These are phyloP conservation scores for Tapirus indicus DNA, from an alignment of 2,797 vertebrate genomes.

Conservation along the genomic window DNA sequence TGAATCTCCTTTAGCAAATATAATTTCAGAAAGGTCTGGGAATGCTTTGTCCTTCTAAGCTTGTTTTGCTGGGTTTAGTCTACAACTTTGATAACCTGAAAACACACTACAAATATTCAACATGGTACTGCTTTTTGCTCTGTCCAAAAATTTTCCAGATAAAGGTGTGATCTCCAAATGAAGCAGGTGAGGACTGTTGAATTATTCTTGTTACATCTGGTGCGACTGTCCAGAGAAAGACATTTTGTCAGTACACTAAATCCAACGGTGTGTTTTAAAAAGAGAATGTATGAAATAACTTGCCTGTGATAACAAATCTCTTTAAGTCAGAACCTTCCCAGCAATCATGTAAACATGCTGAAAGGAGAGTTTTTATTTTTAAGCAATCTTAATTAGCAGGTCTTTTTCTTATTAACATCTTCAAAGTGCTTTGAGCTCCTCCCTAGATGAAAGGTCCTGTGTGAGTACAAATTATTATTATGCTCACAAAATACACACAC, in stretches of 20 bases:
- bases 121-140: background rate
- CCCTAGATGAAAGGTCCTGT: slow-evolving; percentile 75
- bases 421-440: slow-evolving; percentile 79
- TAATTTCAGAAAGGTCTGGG: background rate
- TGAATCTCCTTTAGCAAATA: slow-evolving; percentile 51
- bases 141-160: background rate
- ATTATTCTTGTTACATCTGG: slow-evolving; percentile 30
- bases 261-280: slow-evolving; percentile 9
- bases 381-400: slow-evolving; percentile 77
- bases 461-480: slow-evolving; percentile 80
- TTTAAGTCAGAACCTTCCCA: slow-evolving; percentile 34
- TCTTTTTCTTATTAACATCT: slow-evolving; percentile 80
- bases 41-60: slow-evolving; percentile 22
- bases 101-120: background rate
- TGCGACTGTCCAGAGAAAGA: slow-evolving; percentile 32
- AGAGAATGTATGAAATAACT: slow-evolving; percentile 13
- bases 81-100: background rate
- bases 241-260: slow-evolving; percentile 12
- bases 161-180: background rate
- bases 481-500: slow-evolving; percentile 68
- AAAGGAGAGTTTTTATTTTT: slow-evolving; percentile 69
- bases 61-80: slow-evolving; percentile 13
- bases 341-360: slow-evolving; percentile 26
- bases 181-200: background rate
- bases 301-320: slow-evolving; percentile 57